phyloP scores from a whole-genome alignment of 2,797 vertebrate species.

The Poeciliopsis infans region DNA sequence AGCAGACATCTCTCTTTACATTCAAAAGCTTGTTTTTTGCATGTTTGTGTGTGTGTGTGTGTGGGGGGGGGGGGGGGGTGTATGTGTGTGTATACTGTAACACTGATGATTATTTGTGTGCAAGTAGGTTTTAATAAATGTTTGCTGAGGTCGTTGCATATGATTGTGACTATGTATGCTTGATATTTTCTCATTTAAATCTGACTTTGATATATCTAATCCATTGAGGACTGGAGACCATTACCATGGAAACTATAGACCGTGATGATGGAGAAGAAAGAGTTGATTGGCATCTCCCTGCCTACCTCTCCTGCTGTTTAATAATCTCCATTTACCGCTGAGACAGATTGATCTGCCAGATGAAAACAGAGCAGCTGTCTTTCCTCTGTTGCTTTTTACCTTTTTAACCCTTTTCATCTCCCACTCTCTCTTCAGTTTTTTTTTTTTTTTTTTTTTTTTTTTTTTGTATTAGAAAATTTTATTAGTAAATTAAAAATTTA shows the following conservation, averaged over 20 bases:
- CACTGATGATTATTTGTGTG: background rate
- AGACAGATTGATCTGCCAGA: constrained; percentile 89
- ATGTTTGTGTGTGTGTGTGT: background rate
- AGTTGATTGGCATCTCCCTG: constrained; percentile 52
- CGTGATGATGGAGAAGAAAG: constrained; percentile 82
- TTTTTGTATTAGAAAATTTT: background rate
- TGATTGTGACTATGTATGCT: background rate
- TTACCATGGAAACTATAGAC: constrained; percentile 69
- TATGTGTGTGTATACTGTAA: background rate
- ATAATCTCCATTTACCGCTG: constrained; percentile 96
- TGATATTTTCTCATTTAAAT: constrained; percentile 4
- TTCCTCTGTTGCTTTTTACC: background rate
- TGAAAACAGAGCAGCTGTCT: constrained; percentile 81
- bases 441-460: background rate
- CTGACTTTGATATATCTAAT: constrained; percentile 9
- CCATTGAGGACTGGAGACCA: constrained; percentile 51
- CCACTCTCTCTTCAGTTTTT: background rate
- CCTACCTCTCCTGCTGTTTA: constrained; percentile 85
- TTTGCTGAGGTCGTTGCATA: background rate
- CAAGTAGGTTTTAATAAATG: background rate
- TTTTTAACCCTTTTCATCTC: background rate
- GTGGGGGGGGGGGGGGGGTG: background rate
- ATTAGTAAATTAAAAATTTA: background rate
- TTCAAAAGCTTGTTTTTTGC: background rate
- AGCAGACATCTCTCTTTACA: background rate